Conservation (phyloP, 2,888 invertebrate genomes). For the Argyresthia albistria region DNA sequence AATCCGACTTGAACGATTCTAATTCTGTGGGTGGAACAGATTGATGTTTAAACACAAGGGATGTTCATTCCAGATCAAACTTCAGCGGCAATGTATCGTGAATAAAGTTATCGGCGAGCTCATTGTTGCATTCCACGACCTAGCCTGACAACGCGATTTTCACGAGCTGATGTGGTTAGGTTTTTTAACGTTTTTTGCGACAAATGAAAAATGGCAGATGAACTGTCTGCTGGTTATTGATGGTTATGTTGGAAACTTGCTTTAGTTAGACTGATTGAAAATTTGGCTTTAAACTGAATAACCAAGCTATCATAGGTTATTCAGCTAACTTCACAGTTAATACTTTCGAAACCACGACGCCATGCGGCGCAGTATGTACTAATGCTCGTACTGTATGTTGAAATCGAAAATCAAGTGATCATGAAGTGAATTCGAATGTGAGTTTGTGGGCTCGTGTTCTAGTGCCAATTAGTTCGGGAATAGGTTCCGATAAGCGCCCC, state of each 20-base stretch:
- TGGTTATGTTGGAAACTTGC: no score
- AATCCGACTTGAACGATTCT: background rate
- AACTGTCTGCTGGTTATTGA: conserved; percentile 64
- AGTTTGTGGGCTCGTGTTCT: background rate
- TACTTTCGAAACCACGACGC: no score
- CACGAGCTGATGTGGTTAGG: conserved; percentile 28
- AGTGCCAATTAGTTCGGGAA: conserved; percentile 40
- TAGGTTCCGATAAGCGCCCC: conserved; percentile 27
- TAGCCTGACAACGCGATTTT: conserved; percentile 39
- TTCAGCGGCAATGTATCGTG: background rate
- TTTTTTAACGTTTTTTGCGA: conserved; percentile 33
- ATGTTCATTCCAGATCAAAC: no score
- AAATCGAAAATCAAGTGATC: background rate
- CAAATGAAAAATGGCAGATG: conserved; percentile 62
- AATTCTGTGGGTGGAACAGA: no score
- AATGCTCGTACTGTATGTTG: background rate
- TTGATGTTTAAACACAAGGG: no score
- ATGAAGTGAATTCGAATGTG: conserved; percentile 1
- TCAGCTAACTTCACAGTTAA: no score
- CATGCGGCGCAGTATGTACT: no score
- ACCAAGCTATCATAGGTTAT: conserved; percentile 13
- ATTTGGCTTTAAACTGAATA: conserved; percentile 57
- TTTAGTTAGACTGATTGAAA: conserved; percentile 37
- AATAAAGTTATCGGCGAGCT: background rate
- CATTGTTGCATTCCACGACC: conserved; percentile 42